Evolutionary conservation across 2,888 invertebrate genomes (phyloP).

Genomic region (Acleris emargana): DNA sequence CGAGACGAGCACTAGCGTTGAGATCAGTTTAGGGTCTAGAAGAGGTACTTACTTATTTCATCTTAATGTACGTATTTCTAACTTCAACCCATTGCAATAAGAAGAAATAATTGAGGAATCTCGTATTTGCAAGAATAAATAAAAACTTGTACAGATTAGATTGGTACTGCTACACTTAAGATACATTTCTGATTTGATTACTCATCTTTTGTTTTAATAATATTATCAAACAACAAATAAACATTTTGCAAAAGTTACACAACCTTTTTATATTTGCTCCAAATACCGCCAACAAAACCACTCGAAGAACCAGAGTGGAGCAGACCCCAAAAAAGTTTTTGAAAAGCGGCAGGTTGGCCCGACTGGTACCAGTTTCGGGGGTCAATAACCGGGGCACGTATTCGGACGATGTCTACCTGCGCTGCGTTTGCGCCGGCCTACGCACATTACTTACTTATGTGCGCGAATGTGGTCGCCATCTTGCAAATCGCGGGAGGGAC

Average conservation of each 20-base stretch:
- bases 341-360: conserved; percentile 34
- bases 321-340: conserved; percentile 32
- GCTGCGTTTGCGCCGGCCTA: conserved; percentile 25
- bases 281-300: conserved; percentile 24
- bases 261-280: conserved; percentile 13
- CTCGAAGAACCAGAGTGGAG: conserved; percentile 31
- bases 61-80: too few relatives aligned
- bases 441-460: conserved; percentile 28
- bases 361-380: conserved; percentile 60
- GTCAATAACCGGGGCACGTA: conserved; percentile 77
- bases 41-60: too few relatives aligned
- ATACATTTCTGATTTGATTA: too few relatives aligned
- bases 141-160: too few relatives aligned
- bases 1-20: too few relatives aligned
- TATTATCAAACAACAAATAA: neutral
- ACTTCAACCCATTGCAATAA: too few relatives aligned
- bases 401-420: conserved; percentile 49
- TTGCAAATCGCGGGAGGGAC: conserved; percentile 20
- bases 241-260: neutral
- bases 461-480: conserved; percentile 35
- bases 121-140: too few relatives aligned
- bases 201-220: too few relatives aligned
- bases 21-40: too few relatives aligned
- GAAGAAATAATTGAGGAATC: too few relatives aligned
- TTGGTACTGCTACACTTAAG: too few relatives aligned